Evolutionary conservation across 2,888 invertebrate genomes (phyloP).

Genomic region (Timema cristinae): DNA sequence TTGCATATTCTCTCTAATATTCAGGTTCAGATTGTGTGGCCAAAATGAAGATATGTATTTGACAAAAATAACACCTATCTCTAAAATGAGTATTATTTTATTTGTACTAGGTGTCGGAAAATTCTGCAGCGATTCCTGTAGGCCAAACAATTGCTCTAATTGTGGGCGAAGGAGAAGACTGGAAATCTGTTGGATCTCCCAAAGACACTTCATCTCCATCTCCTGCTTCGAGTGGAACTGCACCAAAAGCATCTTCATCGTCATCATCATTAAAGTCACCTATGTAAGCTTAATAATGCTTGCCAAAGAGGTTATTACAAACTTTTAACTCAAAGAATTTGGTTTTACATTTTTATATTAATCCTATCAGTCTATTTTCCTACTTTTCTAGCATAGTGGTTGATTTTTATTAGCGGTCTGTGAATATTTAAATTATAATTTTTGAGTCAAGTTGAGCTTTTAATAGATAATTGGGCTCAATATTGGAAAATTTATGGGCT

Average conservation of each 20-base stretch:
- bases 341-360: too few relatives aligned
- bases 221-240: slow-evolving; percentile 18
- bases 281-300: too few relatives aligned
- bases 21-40: neutral
- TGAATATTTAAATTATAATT: too few relatives aligned
- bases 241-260: slow-evolving; percentile 1
- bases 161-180: slow-evolving; percentile 58
- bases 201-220: slow-evolving; percentile 32
- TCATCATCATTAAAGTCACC: neutral
- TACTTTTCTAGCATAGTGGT: too few relatives aligned
- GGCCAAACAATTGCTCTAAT: slow-evolving; percentile 57
- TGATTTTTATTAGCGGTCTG: too few relatives aligned
- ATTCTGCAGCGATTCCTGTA: slow-evolving; percentile 46
- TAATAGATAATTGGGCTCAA: too few relatives aligned
- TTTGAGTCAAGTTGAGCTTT: too few relatives aligned
- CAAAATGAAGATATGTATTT: neutral
- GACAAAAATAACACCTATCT: neutral
- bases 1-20: too few relatives aligned
- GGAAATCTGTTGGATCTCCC: slow-evolving; percentile 52
- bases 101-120: slow-evolving; percentile 46
- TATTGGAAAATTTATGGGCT: too few relatives aligned
- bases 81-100: neutral
- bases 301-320: too few relatives aligned
- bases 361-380: too few relatives aligned
- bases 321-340: too few relatives aligned